phyloP scores from a whole-genome alignment of 2,797 vertebrate genomes.

The Pangasius macronema region DNA sequence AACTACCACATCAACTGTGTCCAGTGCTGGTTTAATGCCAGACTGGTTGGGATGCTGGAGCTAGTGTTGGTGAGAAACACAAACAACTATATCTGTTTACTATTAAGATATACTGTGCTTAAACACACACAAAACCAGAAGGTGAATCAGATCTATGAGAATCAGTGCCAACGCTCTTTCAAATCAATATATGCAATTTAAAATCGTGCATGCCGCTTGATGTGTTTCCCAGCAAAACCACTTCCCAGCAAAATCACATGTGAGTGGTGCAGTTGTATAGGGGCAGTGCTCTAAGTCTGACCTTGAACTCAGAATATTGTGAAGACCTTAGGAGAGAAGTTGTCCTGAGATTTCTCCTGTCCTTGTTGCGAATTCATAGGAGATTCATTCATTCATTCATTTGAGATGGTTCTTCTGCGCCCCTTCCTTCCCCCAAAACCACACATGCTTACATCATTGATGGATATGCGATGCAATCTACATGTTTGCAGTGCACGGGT shows the following conservation, averaged over 20 bases:
- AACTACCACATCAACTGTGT: background rate
- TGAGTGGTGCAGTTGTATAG: background rate
- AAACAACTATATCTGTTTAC: background rate
- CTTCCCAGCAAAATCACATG: background rate
- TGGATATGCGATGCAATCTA: background rate
- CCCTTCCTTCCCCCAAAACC: background rate
- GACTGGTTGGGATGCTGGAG: background rate
- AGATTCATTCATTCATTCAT: no score
- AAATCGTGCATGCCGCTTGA: background rate
- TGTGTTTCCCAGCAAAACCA: background rate
- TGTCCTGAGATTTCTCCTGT: background rate
- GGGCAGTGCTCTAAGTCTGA: background rate
- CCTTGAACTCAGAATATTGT: background rate
- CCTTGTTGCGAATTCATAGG: background rate
- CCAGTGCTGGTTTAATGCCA: background rate
- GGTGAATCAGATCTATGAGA: background rate
- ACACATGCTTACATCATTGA: background rate
- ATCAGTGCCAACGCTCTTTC: background rate
- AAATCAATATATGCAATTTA: background rate
- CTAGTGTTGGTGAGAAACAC: background rate
- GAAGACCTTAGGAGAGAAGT: background rate
- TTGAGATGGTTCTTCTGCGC: background rate
- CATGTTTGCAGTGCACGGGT: background rate
- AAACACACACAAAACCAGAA: background rate
- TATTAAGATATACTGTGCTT: constrained; percentile 1